phyloP scores from a whole-genome alignment of 2,113 vertebrate genomes.

The Rostratula benghalensis region DNA sequence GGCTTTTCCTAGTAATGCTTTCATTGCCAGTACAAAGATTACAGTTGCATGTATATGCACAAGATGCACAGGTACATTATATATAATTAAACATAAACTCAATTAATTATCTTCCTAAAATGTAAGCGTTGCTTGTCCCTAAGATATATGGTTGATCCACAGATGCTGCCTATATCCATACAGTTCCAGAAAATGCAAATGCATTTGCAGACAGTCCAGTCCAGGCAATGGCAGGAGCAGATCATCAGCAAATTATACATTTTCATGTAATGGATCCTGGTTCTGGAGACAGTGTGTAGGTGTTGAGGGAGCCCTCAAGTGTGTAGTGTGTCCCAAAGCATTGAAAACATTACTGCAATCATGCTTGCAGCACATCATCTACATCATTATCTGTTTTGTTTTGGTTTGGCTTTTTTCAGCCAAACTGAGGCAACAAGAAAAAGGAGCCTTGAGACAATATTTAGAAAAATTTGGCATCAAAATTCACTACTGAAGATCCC shows the following conservation, averaged over 20 bases:
- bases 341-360: background rate
- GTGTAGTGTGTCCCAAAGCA: background rate
- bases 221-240: background rate
- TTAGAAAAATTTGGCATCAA: background rate
- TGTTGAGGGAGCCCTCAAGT: background rate
- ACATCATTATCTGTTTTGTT: background rate
- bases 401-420: background rate
- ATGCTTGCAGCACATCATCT: background rate
- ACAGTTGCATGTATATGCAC: background rate
- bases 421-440: background rate
- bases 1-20: conserved; percentile 1
- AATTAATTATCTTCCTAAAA: background rate
- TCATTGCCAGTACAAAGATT: background rate
- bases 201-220: background rate
- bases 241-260: background rate
- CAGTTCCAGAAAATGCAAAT: background rate
- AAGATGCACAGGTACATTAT: background rate
- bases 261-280: background rate
- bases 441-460: background rate
- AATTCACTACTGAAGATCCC: background rate
- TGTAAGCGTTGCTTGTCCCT: background rate
- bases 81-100: background rate
- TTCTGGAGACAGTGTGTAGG: background rate
- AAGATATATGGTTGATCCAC: background rate
- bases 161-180: background rate